Base-by-base conservation (phyloP, 1,140 invertebrate species). In the Pseudomyrmex cubaensis region DNA sequence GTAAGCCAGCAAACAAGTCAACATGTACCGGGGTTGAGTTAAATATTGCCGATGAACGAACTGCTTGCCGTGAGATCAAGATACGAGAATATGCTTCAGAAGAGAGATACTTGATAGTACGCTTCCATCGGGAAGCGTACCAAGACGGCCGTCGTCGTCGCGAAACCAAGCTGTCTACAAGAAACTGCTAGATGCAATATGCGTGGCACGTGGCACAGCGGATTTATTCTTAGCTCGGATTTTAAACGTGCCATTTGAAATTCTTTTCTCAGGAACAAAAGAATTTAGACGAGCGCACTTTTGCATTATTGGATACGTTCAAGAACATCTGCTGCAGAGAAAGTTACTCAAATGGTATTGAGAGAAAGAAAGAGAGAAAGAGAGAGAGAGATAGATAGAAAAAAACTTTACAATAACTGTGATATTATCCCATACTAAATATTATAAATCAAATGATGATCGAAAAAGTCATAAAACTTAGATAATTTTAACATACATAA, bases 171-270 rank as follows among this genome's bases (percentile, higher is more conserved):
- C 84, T 85, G 74, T 88, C 87, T 83, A 80, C 78, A 84, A 63
- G 15, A 46, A 70, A 63, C 72, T 73, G 57, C 15, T 61, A 82
- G 54, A 82, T 84, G 73, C 62, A 77, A 76, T 86, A 57, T 72
- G 44, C 76, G 17, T 12, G 87, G 87, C 87, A 85, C 86, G 86
- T 88, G 87, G 85, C 85, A 82, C 69, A 25, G 70, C 57, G 8
- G 70, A 70, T 87, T 69, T 89, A 89, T 89, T 89, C 84, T 86
- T 72, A 72, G 69, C 77, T 12, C 12, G 74, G 35, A 22, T 57
- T 82, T 63, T 13, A 44, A 63, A 62, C 10, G 15, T 74, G 44
- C 61, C 52, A 80, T 66, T 84, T 80, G 84, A 59, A 78, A 76
- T 84, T 80, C 84, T 59, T 83, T 59, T 80, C 62, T 54, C n/a